Percentiles rank a stretch among this genome's conserved stretches.
These are phyloP conservation scores for Odontesthes bonariensis DNA, from an alignment of 2,113 vertebrate genomes.

Conservation along the genomic window DNA sequence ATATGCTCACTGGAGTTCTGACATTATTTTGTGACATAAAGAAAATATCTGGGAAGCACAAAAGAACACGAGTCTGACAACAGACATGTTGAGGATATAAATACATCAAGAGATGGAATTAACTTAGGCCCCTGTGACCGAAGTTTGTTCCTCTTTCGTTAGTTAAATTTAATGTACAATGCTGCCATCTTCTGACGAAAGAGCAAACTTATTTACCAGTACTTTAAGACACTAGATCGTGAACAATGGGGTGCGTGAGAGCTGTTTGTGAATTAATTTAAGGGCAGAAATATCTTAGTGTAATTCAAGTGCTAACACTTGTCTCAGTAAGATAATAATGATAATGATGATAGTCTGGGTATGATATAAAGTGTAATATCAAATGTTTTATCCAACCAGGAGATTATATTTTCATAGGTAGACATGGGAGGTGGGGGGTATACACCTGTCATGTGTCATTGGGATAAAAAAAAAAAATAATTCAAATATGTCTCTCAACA, in stretches of 20 bases:
- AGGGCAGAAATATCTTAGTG: too few relatives aligned
- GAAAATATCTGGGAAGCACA: constrained; percentile 10
- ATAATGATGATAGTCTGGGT: too few relatives aligned
- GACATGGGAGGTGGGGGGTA: background rate
- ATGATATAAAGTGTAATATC: background rate
- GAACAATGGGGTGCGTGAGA: too few relatives aligned
- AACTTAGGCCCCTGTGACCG: constrained; percentile 55
- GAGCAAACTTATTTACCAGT: background rate
- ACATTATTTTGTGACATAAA: constrained; percentile 29
- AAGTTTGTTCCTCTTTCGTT: constrained; percentile 25
- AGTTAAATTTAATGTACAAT: constrained; percentile 65
- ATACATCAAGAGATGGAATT: constrained; percentile 75
- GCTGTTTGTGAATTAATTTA: too few relatives aligned
- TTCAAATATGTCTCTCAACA: constrained; percentile 33
- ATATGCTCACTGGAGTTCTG: constrained; percentile 43
- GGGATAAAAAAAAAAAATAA: constrained; percentile 46
- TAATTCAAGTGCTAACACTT: too few relatives aligned
- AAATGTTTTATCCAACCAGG: background rate
- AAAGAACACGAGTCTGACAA: constrained; percentile 24
- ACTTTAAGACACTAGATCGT: background rate
- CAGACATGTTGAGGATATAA: constrained; percentile 65
- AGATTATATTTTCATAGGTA: background rate
- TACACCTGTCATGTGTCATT: constrained; percentile 35
- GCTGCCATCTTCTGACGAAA: constrained; percentile 78
- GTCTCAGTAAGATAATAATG: too few relatives aligned